These are phyloP conservation scores for Choreutis nemorana DNA, from an alignment of 2,888 invertebrate species.

Conservation along the genomic window DNA sequence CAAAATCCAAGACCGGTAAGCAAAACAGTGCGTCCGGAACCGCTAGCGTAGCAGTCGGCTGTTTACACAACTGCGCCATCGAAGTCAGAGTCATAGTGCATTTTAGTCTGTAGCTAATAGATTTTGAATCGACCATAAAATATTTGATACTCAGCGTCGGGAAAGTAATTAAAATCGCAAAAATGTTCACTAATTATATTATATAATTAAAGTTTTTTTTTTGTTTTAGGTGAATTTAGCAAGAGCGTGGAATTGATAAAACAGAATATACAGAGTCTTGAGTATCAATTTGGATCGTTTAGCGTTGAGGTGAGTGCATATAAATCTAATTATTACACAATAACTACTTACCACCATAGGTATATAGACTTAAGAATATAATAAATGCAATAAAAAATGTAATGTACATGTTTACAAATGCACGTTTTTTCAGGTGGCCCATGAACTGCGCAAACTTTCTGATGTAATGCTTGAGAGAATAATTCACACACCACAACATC, in stretches of 20 bases:
- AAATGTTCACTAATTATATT: too few relatives aligned
- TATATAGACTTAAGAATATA: background rate
- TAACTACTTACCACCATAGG: background rate
- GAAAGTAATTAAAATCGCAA: too few relatives aligned
- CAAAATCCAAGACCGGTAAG: too few relatives aligned
- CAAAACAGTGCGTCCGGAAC: too few relatives aligned
- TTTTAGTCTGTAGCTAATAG: too few relatives aligned
- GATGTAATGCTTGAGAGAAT: constrained; percentile 67
- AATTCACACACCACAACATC: constrained; percentile 28
- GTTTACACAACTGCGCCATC: too few relatives aligned
- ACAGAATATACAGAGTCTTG: constrained; percentile 63
- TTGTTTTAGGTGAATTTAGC: constrained; percentile 41
- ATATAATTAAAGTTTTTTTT: constrained; percentile 6
- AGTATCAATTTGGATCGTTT: constrained; percentile 68
- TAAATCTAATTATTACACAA: background rate
- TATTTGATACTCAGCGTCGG: too few relatives aligned
- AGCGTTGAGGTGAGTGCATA: constrained; percentile 65
- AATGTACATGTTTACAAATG: too few relatives aligned
- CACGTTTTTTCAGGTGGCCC: constrained; percentile 52
- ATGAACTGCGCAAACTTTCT: constrained; percentile 70
- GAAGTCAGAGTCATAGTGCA: too few relatives aligned
- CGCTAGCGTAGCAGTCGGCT: too few relatives aligned
- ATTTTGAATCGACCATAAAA: too few relatives aligned
- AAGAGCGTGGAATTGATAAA: constrained; percentile 58
- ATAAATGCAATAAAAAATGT: background rate